Evolutionary conservation across 2,888 invertebrate species (phyloP), one percentile per base, ranked within the genome.

Genomic region (Caenorhabditis plicata): DNA sequence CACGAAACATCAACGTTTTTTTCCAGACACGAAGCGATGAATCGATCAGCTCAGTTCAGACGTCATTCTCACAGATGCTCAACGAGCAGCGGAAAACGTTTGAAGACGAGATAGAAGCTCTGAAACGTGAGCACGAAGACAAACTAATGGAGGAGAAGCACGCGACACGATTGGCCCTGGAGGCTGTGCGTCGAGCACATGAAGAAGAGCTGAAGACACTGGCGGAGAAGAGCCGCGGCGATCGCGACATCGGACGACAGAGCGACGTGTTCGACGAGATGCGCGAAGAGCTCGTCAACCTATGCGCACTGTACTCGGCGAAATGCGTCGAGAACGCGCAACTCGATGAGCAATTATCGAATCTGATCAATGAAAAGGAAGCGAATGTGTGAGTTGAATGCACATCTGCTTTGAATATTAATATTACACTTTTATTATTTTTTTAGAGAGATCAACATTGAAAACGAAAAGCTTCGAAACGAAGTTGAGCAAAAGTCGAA

Each of bases 311-410:
- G 35, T 80, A 79, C 61, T 75, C 76, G 11, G 68, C 74, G 15
- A 80, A 80, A 60, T 80, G 80, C 50, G 50, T 75, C n/a, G 80
- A 80, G 54, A 80, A 80, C 56, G 66, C 74, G 25, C 70, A 74
- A 39, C 63, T 80, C 27, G 79, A 80, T 46, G 80, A 80, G 54
- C 68, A 71, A 54, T 48, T 68, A 20, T 46, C 56, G 20, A 55
- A 48, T 46, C 19, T 64, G 33, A 51, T 55, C 19, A 58, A 52
- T 9, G 53, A 51, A 35, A 62, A 66, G 19, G 62, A 62, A 17
- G 52, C 55, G 19, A 46, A 25, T 32, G 51, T 51, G 61, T 61
- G 22, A 53, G 58, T 57, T 23, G 23, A 29, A 17, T 32, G 13
- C 2, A 25, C 26, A 9, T 38, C 20, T 45, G 19, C 5, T 17